Evolutionary conservation across 1,140 invertebrate species (phyloP).

Genomic region (Pomacea maculata): DNA sequence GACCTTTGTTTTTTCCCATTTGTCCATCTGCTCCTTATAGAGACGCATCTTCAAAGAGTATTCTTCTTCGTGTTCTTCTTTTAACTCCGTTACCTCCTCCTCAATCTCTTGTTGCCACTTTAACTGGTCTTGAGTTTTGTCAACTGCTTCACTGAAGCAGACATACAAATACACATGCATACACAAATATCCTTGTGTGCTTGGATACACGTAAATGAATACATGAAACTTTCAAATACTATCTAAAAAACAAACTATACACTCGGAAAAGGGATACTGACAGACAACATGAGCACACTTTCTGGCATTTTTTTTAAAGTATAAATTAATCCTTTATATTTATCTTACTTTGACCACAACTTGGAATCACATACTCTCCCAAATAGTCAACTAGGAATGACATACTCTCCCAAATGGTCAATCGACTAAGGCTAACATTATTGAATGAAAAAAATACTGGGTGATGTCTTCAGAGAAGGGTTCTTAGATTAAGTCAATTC

Average conservation of each 20-base stretch:
- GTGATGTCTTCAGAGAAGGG: no score
- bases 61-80: constrained; percentile 63
- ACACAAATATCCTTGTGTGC: background rate
- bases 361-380: no score
- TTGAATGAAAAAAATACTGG: no score
- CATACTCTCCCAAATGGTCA: no score
- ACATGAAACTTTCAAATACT: background rate
- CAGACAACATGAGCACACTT: constrained; percentile 1
- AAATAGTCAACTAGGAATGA: no score
- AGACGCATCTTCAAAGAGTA: constrained; percentile 52
- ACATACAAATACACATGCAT: background rate
- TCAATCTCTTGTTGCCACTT: constrained; percentile 66
- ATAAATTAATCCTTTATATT: no score
- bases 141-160: constrained; percentile 56
- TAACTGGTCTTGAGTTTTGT: constrained; percentile 60
- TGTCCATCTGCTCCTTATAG: constrained; percentile 61
- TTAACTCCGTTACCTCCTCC: constrained; percentile 67
- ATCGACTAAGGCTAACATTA: no score
- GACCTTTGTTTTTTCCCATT: constrained; percentile 60
- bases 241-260: background rate
- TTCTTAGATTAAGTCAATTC: no score
- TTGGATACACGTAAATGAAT: background rate
- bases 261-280: background rate
- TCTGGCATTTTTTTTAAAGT: no score
- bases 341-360: no score